Evolutionary conservation across 1,140 invertebrate genomes (phyloP), one percentile per base, ranked within the genome.

Genomic region (Fragariocoptes setiger): DNA sequence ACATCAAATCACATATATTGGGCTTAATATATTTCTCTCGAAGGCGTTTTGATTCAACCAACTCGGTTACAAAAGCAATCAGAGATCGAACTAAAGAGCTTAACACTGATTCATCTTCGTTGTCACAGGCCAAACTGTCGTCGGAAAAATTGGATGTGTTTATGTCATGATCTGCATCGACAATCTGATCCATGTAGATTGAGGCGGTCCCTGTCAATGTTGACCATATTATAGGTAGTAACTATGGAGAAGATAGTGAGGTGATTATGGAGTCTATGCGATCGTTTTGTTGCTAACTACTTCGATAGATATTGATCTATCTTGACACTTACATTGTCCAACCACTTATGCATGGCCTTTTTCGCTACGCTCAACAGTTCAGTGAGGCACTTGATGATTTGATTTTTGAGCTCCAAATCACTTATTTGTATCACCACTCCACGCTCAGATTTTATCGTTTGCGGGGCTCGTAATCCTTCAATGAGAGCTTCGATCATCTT

Each of bases 21-120:
- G 68, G 66, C 47, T 69, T 68, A 0, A 77, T 57, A n/a, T 66
- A 56, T 44, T 60, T 60, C n/a, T n/a, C n/a, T 1, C 64, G 60
- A 46, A 69, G 68, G 43, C 65, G 65, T 36, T 63, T 62, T 18
- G 58, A 60, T 42, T 74, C 69, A 12, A 72, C 62, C 19, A 75
- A 55, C 15, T 62, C 64, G 41, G 65, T 59, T 15, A 77, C 66
- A 49, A 77, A 74, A 51, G 76, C 74, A 49, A 78, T 73, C 19
- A 74, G 69, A 39, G 68, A 66, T 49, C 71, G 70, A n/a, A 77
- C 67, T 19, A 76, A 57, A 45, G n/a, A n/a, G n/a, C n/a, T n/a
- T n/a, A n/a, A n/a, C n/a, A n/a, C n/a, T n/a, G n/a, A n/a, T n/a
- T n/a, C n/a, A n/a, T n/a, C n/a, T n/a, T n/a, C n/a, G n/a, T n/a